Evolutionary conservation across 2,113 vertebrate genomes (phyloP), one percentile per base, ranked within the genome.

Genomic region (Eublepharis macularius): DNA sequence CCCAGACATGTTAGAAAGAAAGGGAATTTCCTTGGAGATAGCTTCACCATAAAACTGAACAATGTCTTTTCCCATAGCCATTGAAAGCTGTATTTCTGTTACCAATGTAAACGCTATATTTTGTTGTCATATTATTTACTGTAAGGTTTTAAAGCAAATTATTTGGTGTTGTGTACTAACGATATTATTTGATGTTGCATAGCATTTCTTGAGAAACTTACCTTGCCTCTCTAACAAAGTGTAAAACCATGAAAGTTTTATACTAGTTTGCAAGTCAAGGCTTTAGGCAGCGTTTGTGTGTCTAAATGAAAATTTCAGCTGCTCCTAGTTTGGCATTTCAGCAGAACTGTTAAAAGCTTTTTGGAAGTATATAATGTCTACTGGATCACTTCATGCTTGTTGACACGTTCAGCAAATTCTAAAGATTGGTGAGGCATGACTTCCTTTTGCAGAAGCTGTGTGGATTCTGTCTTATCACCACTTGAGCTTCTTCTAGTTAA

Each of bases 101-200:
- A 54, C 47, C 45, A 76, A 91, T 90, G 10, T 36, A 88, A 93
- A 80, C 83, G 93, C 86, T 90, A 79, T 70, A 91, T 90, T 86
- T 78, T 19, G 49, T 88, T 85, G 85, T 69, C 70, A 0, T 0
- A 47, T 81, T 84, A 87, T 89, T 51, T 92, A 14, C 60, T 86
- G 60, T 80, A 84, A 36, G 79, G 85, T 83, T 87, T 36, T 83
- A 85, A 87, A 87, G 63, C 10, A 60, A 60, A 29, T 57, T 24
- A 34, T 73, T 80, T 29, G 49, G 39, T 60, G 81, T 80, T 93
- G 57, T 83, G 83, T 79, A 89, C 24, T 86, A 79, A 89, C 24
- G 80, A 49, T 75, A 73, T 65, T 12, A 54, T 77, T 81, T 47
- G 39, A n/a, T 51, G 85, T 80, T 92, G 69, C 80, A 86, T 83